These are phyloP conservation scores for Gymnogyps californianus DNA, from an alignment of 2,113 vertebrate genomes.

Conservation along the genomic window DNA sequence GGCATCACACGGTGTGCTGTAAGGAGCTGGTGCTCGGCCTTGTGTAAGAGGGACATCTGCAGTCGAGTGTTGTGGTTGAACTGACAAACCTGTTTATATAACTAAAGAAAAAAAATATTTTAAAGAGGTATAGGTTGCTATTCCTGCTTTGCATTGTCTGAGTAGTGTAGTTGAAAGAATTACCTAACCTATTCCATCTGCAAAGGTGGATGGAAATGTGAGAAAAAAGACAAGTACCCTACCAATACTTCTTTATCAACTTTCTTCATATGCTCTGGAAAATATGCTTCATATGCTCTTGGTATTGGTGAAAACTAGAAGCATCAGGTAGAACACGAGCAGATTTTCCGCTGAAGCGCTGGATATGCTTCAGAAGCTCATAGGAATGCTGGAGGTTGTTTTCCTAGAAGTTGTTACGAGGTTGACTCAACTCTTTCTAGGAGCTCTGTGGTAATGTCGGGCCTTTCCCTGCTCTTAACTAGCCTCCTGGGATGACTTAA, in stretches of 20 bases:
- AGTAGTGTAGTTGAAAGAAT: neutral
- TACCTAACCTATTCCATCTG: neutral
- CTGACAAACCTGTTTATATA: neutral
- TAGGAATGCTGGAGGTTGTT: constrained; percentile 11
- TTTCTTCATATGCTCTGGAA: neutral
- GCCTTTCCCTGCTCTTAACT: neutral
- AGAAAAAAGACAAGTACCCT: neutral
- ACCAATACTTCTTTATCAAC: fast-evolving
- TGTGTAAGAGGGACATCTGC: neutral
- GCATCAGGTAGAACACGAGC: fast-evolving
- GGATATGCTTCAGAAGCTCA: neutral
- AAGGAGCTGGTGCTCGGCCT: neutral
- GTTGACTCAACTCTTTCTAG: constrained; percentile 10
- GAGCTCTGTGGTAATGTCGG: neutral
- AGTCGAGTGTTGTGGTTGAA: neutral
- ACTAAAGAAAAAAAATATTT: neutral
- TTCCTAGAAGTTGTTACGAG: neutral
- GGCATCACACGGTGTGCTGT: neutral
- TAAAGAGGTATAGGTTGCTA: fast-evolving
- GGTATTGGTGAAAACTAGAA: neutral
- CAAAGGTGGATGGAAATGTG: neutral
- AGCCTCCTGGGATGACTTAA: neutral
- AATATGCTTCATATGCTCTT: neutral
- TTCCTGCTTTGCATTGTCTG: neutral
- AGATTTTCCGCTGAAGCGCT: neutral